Evolutionary conservation across 2,797 vertebrate genomes (phyloP).

Genomic region (Mustela erminea): DNA sequence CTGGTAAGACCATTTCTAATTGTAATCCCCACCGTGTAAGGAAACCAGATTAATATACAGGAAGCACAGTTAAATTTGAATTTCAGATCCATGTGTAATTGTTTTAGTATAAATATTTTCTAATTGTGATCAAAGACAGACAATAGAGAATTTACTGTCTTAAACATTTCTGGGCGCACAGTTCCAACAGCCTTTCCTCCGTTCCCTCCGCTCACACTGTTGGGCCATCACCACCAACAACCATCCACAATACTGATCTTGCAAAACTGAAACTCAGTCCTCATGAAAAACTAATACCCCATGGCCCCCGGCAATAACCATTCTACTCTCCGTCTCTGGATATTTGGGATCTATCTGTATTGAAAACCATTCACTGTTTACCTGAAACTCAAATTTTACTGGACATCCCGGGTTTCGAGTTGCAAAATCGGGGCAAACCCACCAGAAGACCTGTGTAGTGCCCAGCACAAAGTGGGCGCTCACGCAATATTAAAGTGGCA

Average conservation of each 20-base stretch:
- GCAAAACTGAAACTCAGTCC: background rate
- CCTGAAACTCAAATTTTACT: conserved; percentile 6
- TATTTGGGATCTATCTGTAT: background rate
- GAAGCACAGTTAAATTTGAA: background rate
- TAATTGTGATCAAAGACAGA: background rate
- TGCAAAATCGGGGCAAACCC: background rate
- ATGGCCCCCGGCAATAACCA: background rate
- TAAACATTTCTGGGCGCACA: background rate
- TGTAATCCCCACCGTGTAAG: background rate
- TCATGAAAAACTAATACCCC: background rate
- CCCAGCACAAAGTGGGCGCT: background rate
- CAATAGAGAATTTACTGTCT: background rate
- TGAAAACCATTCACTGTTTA: background rate
- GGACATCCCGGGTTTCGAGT: background rate
- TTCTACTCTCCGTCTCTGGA: background rate
- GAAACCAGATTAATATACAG: background rate
- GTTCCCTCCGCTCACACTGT: too few relatives aligned
- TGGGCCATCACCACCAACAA: background rate
- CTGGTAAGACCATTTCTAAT: background rate
- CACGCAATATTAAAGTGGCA: background rate
- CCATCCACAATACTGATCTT: background rate
- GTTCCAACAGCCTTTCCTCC: too few relatives aligned
- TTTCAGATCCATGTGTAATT: background rate
- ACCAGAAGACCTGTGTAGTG: background rate
- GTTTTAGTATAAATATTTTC: background rate